A percentile compares a stretch with the other conserved stretches of the same genome.
Conservation (phyloP, 1,140 invertebrate genomes). For the Acromyrmex heyeri region DNA sequence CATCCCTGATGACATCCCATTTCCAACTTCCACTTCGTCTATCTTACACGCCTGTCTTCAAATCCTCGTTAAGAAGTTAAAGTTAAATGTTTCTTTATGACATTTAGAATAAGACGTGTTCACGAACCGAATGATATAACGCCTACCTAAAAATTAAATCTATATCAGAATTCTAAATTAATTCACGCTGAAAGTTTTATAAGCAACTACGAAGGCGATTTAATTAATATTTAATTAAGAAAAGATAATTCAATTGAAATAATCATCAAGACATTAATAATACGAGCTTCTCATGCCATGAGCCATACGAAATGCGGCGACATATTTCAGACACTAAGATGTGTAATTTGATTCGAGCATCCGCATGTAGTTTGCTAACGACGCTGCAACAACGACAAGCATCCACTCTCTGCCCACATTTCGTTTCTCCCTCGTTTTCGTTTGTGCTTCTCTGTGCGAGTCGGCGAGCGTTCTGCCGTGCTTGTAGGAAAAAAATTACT, state of each 20-base stretch:
- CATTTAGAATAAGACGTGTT: slow-evolving; percentile 26
- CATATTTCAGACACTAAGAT: neutral
- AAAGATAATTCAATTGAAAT: neutral
- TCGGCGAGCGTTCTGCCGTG: slow-evolving; percentile 29
- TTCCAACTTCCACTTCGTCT: slow-evolving; percentile 50
- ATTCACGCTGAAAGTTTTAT: neutral
- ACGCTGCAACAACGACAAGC: slow-evolving; percentile 22
- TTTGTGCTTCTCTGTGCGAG: slow-evolving; percentile 41
- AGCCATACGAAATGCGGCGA: neutral
- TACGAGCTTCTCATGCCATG: neutral
- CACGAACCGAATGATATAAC: neutral
- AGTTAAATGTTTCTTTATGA: slow-evolving; percentile 67
- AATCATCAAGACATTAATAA: neutral
- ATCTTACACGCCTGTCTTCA: slow-evolving; percentile 75
- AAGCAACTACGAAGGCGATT: neutral
- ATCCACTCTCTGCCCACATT: slow-evolving; percentile 35
- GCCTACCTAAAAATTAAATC: slow-evolving; percentile 6
- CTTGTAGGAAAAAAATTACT: slow-evolving; percentile 56
- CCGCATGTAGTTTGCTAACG: slow-evolving; percentile 37
- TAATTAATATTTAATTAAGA: slow-evolving; percentile 8
- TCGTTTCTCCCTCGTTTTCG: slow-evolving; percentile 43
- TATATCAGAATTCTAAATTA: neutral
- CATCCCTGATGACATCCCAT: slow-evolving; percentile 54
- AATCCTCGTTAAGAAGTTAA: slow-evolving; percentile 83
- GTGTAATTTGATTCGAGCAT: slow-evolving; percentile 28